Evolutionary conservation across 2,888 invertebrate species (phyloP).

Genomic region (Idaea dimidiata): DNA sequence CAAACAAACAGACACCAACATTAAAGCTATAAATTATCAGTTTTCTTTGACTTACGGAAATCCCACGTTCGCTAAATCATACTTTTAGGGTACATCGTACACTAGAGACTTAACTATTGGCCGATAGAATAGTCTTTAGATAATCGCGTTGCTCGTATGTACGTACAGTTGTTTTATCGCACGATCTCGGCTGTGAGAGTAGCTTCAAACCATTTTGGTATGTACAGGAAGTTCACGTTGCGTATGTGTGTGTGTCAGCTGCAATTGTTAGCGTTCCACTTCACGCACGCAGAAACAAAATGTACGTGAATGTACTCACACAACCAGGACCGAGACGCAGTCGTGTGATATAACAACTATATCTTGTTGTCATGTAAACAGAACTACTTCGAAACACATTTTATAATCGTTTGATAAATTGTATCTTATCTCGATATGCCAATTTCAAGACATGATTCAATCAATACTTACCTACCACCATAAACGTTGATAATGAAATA

Average conservation of each 20-base stretch:
- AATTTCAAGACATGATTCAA: neutral
- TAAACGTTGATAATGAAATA: neutral
- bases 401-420: neutral
- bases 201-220: too few relatives aligned
- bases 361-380: neutral
- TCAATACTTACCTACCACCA: neutral
- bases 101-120: neutral
- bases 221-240: too few relatives aligned
- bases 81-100: neutral
- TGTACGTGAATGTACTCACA: too few relatives aligned
- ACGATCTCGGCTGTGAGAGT: too few relatives aligned
- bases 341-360: too few relatives aligned
- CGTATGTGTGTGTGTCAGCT: too few relatives aligned
- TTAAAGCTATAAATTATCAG: neutral
- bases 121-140: neutral
- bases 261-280: too few relatives aligned
- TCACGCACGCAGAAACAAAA: too few relatives aligned
- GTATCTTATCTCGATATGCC: neutral
- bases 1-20: neutral
- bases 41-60: neutral
- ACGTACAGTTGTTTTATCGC: too few relatives aligned
- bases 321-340: too few relatives aligned
- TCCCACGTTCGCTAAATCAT: neutral
- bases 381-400: neutral
- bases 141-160: neutral